Evolutionary conservation across 2,113 vertebrate genomes (phyloP), one percentile per base, ranked within the genome.

Genomic region (Lasiurus borealis): DNA sequence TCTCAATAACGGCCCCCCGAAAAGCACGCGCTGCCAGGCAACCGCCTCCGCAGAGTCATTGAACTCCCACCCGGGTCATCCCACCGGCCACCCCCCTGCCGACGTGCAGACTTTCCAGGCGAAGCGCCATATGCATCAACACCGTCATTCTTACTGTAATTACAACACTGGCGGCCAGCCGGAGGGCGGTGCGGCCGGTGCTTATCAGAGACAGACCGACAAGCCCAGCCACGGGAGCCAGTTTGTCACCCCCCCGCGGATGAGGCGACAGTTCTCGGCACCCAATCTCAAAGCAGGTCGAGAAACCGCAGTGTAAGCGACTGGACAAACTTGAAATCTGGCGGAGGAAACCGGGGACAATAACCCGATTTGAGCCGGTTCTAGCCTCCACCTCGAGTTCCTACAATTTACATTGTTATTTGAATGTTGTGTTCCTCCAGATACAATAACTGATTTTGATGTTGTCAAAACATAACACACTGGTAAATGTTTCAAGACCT

Each of bases 241-340:
- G 96, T 99, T 99, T 94, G 98, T 98, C 95, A 98, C 99, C 0
- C 99, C 99, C 29, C 99, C 99, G 0, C 98, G 99, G 91, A 99
- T 99, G 99, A 99, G 99, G 97, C 99, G 99, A 85, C 99, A 99
- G 83, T 97, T 99, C 98, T 99, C 99, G 0, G 99, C 99, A 2
- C 99, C 99, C 9, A 99, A 99, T 98, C 99, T 99, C 96, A 99
- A 99, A 98, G 96, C 99, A 92, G 98, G 99, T 96, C 98, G 98
- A 97, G 99, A 99, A 98, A 99, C 99, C 0, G 97, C 99, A 7
- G 99, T 99, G 80, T 99, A 98, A 99, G 84, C 69, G 31, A 88
- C 93, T 97, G 97, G 94, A 95, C 25, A 90, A 85, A 84, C 96
- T 97, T 97, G 78, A 95, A 84, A 82, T 94, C 73, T 68, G 93